Base-by-base conservation (phyloP, 1,140 invertebrate species). In the Zaprionus vittiger region DNA sequence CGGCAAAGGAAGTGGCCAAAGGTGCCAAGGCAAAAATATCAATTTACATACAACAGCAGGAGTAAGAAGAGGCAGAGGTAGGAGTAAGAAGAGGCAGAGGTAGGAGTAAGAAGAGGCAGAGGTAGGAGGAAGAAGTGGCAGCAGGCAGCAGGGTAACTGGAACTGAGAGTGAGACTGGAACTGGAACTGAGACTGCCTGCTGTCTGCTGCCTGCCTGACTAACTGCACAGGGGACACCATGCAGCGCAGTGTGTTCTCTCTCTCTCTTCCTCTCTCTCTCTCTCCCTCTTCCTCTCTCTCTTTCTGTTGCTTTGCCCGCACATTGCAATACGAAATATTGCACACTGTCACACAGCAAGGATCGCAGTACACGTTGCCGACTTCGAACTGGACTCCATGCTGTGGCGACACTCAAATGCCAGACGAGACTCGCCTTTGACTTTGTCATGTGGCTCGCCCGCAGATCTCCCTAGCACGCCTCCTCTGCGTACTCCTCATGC, bases 301-400 rank as follows among this genome's bases (percentile, higher is more conserved):
- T 49, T 31, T 69, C 31, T 20, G 28, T 49, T 47, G 55, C 70
- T 76, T 64, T 64, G 59, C 84, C 81, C 85, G 85, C 85, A 90
- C 81, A 72, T 87, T 77, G 85, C 85, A 91, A 89, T 91, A 68
- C 85, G 79, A 86, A 86, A 86, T 81, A 85, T 89, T 85, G 85
- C 79, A 76, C 84, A 81, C 73, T 81, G 85, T 89, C 84, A 90
- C 77, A 82, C 78, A 83, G 62, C 73, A 26, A 75, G 47, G 75
- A 67, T 57, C 52, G 56, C 24, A 31, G 31, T 56, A 22, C 68
- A 28, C 62, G 55, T 31, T 37, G 15, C 37, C 31, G 22, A 26
- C 34, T 24, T 28, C 20, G 38, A 4, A 22, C n/a, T 57, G 57
- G 60, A 74, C 78, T 69, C 26, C 85, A 77, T 90, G 85, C 85